Evolutionary conservation across 2,888 invertebrate species (phyloP).

Genomic region (Drosophila limbata): DNA sequence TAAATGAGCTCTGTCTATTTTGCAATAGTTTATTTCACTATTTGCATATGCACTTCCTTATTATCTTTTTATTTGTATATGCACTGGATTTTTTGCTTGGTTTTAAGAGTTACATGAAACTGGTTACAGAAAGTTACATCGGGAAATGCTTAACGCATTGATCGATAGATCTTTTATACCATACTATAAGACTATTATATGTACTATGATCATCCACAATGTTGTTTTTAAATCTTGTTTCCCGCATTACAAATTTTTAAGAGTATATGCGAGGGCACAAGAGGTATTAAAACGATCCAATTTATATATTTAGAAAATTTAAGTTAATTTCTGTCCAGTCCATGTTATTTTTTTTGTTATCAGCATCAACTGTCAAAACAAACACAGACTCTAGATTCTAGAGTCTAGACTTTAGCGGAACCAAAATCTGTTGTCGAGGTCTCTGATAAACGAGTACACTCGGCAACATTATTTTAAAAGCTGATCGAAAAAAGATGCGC

Average conservation of each 20-base stretch:
- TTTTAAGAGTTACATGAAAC: conserved; percentile 2
- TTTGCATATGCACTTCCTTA: conserved; percentile 59
- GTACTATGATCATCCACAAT: background rate
- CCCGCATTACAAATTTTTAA: background rate
- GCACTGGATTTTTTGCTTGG: background rate
- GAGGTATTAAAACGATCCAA: background rate
- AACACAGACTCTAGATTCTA: background rate
- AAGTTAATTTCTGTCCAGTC: too few relatives aligned
- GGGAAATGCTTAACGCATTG: conserved; percentile 6
- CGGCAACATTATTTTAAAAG: background rate
- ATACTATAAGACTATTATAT: background rate
- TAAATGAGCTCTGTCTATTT: conserved; percentile 42
- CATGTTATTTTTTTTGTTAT: background rate
- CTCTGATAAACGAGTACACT: background rate
- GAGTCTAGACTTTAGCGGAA: background rate
- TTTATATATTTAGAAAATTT: too few relatives aligned
- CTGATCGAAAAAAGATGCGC: background rate
- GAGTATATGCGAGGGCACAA: background rate
- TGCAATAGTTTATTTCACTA: conserved; percentile 33
- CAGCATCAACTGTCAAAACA: background rate
- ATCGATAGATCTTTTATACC: conserved; percentile 2
- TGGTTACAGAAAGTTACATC: background rate
- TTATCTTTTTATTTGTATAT: conserved; percentile 9
- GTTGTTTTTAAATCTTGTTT: background rate
- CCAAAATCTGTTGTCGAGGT: background rate